Base-by-base conservation (phyloP, 1,140 invertebrate genomes). In the Zophobas morio region DNA sequence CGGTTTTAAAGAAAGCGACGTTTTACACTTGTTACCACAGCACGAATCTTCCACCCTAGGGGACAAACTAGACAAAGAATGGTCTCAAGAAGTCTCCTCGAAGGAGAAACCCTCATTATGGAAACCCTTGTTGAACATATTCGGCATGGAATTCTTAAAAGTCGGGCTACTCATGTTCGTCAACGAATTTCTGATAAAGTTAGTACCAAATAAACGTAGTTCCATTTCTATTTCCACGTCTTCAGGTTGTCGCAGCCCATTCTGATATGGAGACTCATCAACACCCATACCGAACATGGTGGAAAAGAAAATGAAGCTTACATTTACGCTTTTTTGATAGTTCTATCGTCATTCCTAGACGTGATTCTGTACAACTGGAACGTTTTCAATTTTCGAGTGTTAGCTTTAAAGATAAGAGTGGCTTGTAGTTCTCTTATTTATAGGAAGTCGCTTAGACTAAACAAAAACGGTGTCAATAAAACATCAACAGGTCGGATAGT, bases 351-450 rank as follows among this genome's bases (percentile, higher is more conserved):
- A 6, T 33, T 70, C n/a, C 8, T 35, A 37, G 35, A 60, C 35
- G 56, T 35, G 2, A 20, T 60, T 6, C 3, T 60, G 3, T 34
- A 37, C 6, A 34, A 70, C 4, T 20, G 42, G 20, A 33, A 39
- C 4, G 6, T 70, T 1, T 70, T 37, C 8, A 37, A 37, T 60
- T 4, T 60, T 36, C 63, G 42, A 37, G n/a, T 39, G 34, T 70
- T 70, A 3, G 35, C 35, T 20, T 20, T 70, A 37, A 70, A 70
- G 36, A 40, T 70, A 8, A 39, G 37, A 20, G 40, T 70, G 20
- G 63, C 63, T 70, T 70, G 63, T 35, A 42, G 34, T 6, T 70
- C 63, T 6, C 8, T 70, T 2, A 70, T 70, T n/a, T 70, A 70
- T 35, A 39, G 63, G 1, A 70, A 70, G 40, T 39, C 63, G 4